A percentile compares a stretch with the other conserved stretches of the same genome.
Conservation (phyloP, 2,797 vertebrate genomes). For the Amniataba percoides region DNA sequence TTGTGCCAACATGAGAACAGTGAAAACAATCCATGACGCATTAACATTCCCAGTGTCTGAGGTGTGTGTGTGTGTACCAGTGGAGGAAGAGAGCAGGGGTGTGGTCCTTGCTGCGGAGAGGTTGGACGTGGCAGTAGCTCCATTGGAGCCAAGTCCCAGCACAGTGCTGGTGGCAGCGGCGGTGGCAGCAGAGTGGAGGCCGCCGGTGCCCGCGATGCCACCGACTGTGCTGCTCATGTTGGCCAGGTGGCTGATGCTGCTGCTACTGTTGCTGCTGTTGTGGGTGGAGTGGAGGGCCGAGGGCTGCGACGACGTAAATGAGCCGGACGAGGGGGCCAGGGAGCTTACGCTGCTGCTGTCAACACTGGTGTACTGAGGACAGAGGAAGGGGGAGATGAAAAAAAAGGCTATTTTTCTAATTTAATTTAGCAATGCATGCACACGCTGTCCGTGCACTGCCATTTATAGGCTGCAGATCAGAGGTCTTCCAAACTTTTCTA, state of each 20-base stretch:
- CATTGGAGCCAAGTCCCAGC: constrained; percentile 89
- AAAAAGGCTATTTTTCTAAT: not conserved
- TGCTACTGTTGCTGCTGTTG: constrained; percentile 80
- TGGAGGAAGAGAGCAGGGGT: constrained; percentile 88
- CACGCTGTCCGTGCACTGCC: not conserved
- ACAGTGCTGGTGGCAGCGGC: constrained; percentile 75
- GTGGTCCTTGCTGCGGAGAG: constrained; percentile 86
- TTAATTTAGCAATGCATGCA: not conserved
- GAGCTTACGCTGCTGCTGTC: constrained; percentile 86
- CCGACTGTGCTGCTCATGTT: constrained; percentile 77
- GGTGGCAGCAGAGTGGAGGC: constrained; percentile 80
- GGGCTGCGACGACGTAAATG: constrained; percentile 77
- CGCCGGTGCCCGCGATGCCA: constrained; percentile 70
- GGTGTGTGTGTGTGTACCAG: constrained; percentile 65
- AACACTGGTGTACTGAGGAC: constrained; percentile 87
- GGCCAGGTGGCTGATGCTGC: constrained; percentile 76
- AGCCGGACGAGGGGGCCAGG: constrained; percentile 85
- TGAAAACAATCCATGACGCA: not conserved
- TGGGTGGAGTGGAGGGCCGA: constrained; percentile 72
- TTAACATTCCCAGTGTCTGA: not conserved
- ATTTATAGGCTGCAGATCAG: not conserved
- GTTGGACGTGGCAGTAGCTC: constrained; percentile 85
- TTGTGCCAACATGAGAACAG: not conserved
- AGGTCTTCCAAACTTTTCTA: not conserved
- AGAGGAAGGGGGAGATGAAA: not conserved